These are phyloP conservation scores for Drosophila antonietae DNA, from an alignment of 2,888 invertebrate species.

Conservation along the genomic window DNA sequence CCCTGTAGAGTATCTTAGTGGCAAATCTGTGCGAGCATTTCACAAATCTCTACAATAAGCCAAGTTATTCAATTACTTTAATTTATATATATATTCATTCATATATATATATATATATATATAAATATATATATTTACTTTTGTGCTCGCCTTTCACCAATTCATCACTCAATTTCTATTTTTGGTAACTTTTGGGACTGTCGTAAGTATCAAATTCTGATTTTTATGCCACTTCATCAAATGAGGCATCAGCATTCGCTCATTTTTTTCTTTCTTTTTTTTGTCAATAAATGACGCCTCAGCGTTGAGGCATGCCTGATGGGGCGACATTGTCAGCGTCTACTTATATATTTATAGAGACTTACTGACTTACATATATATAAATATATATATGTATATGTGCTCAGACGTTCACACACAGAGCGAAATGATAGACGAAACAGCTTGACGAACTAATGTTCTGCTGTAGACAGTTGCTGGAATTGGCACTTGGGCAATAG, in stretches of 20 bases:
- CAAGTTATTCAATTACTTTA: not conserved
- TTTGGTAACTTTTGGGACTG: constrained; percentile 21
- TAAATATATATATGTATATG: not conserved
- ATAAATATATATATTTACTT: not conserved
- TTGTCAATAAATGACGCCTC: constrained; percentile 46
- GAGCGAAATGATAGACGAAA: constrained; percentile 7
- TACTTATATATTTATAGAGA: constrained; percentile 14
- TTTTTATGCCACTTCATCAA: constrained; percentile 61
- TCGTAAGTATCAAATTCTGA: constrained; percentile 33
- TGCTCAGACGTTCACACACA: not conserved
- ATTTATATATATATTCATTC: not conserved
- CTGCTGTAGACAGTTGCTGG: not conserved
- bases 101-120: not conserved
- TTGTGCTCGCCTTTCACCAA: not conserved
- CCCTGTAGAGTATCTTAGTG: not conserved
- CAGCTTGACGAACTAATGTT: constrained; percentile 12
- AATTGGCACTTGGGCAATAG: not conserved
- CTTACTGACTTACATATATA: constrained; percentile 1
- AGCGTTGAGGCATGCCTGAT: constrained; percentile 10
- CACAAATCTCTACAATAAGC: not conserved
- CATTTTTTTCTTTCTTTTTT: not conserved
- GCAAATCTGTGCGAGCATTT: not conserved
- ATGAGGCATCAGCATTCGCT: constrained; percentile 45
- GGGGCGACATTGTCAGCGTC: constrained; percentile 36
- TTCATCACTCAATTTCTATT: constrained; percentile 48